Percentiles rank a stretch among this genome's conserved stretches.
Evolutionary conservation across 2,888 invertebrate genomes (phyloP).

Genomic region (Hirtodrosophila histrioides): DNA sequence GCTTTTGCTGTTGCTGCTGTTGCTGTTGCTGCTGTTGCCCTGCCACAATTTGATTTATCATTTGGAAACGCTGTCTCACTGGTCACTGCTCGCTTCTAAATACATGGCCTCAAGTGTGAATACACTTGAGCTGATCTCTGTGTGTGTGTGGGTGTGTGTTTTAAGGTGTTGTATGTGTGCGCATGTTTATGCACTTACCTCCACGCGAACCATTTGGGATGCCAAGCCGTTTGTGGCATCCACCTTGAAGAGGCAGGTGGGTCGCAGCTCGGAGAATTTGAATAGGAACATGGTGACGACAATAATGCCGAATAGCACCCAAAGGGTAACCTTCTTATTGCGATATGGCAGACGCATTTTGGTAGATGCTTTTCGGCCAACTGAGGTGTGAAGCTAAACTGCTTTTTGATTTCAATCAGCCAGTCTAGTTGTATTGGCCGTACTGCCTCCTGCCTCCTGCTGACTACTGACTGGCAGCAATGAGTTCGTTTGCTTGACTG

Average conservation of each 20-base stretch:
- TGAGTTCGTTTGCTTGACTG: background rate
- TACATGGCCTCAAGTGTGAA: conserved; percentile 43
- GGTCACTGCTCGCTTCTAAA: conserved; percentile 27
- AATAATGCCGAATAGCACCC: conserved; percentile 83
- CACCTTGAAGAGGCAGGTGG: conserved; percentile 83
- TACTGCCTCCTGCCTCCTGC: conserved; percentile 1
- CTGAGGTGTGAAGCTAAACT: conserved; percentile 34
- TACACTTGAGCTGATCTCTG: conserved; percentile 27
- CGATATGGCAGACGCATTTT: conserved; percentile 84
- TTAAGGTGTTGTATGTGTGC: conserved; percentile 11
- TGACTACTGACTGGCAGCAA: conserved; percentile 4
- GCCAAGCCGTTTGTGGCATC: conserved; percentile 72
- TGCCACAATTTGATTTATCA: conserved; percentile 66
- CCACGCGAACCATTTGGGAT: conserved; percentile 82
- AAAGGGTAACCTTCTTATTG: conserved; percentile 83
- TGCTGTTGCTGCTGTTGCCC: background rate
- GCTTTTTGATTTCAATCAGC: conserved; percentile 42
- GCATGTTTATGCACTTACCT: conserved; percentile 75
- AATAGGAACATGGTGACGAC: conserved; percentile 84
- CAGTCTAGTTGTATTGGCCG: conserved; percentile 35
- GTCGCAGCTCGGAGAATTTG: conserved; percentile 84
- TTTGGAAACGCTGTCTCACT: conserved; percentile 37
- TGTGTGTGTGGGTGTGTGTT: conserved; percentile 5
- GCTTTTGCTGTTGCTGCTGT: conserved; percentile 9
- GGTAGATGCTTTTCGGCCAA: conserved; percentile 10